Evolutionary conservation across 2,888 invertebrate species (phyloP), one percentile per base, ranked within the genome.

Genomic region (Vanessa cardui): DNA sequence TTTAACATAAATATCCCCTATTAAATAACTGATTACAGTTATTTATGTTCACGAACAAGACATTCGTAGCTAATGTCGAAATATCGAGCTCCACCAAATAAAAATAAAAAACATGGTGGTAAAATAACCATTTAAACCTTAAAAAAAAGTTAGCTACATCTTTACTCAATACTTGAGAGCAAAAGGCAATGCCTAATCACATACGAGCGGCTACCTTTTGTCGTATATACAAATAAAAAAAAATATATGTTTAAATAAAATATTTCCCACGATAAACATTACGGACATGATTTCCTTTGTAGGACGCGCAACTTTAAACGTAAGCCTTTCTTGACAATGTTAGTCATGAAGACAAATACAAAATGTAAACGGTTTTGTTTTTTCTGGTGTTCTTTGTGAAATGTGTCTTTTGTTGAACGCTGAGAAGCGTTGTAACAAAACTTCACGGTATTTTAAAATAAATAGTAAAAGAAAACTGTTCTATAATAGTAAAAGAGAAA

Each of bases 381-480:
- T 46, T 54, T 44, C 39, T 54, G 46, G 52, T 54, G 60, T 47
- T 66, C 54, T 66, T 66, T 39, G 46, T 45, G 45, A 61, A 61
- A 54, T 54, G 47, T 18, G 61, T 47, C 60, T 66, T 64, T 66
- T 66, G 65, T 61, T 54, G 47, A 54, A 47, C 33, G 21, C 54
- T 60, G 45, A 65, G 52, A 20, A 66, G 47, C 39, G 12, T 47
- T 54, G 47, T 59, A 46, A 59, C 59, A 46, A 61, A 61, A 66
- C 60, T 66, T 66, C 54, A 39, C 60, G 54, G 54, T 54, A 46
- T 66, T 66, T 66, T 61, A 47, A 61, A 65, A 65, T 60, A 60
- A 65, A 60, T 52, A 54, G 33, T 65, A 65, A 50, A 65, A 65
- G 52, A 59, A 59, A 64, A 50, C 20, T 64, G 58, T 65, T 54